Evolutionary conservation across 2,113 vertebrate species (phyloP), one percentile per base, ranked within the genome.

Genomic region (Platycercus adscitus): DNA sequence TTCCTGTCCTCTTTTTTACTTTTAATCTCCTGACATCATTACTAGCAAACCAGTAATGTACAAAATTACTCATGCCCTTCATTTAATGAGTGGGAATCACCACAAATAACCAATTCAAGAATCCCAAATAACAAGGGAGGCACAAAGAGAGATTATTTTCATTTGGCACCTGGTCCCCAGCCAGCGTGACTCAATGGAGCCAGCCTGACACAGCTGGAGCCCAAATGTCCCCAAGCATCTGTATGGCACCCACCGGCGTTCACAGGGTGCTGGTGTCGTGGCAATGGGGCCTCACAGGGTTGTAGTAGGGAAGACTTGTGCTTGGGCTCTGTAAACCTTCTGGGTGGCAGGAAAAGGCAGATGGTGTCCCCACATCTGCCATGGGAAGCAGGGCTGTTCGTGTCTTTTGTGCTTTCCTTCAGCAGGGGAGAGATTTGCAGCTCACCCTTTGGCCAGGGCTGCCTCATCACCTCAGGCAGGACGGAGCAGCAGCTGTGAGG

Each of bases 361-460:
- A 24, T 29, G 47, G 11, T 26, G 11, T 50, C 29, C 63, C 53
- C 44, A 49, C 17, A 89, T 28, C 31, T 28, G 7, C 18, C 44
- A 33, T 0, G 0, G 68, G n/a, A 28, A 71, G 70, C 12, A 63
- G 39, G 17, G 41, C 0, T 1, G 17, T 37, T 61, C 0, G 0
- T 3, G 14, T 46, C 19, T 10, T 41, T 61, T 0, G 0, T 17
- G 28, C 35, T 91, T 15, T 63, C 52, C 15, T 68, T 61, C 37
- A 37, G 15, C 26, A 37, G 11, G 12, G 20, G 5, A 81, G 17
- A 69, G 11, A 44, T 5, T 12, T 63, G 12, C 28, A 41, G 43
- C 11, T 65, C 20, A 13, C 46, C 19, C 46, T 41, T 0, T 0
- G 23, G 25, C 31, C 37, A 39, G 64, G 28, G n/a, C 14, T 53